Percentiles rank a stretch among this genome's conserved stretches.
phyloP scores from a whole-genome alignment of 2,113 vertebrate genomes.

The Furnarius figulus region DNA sequence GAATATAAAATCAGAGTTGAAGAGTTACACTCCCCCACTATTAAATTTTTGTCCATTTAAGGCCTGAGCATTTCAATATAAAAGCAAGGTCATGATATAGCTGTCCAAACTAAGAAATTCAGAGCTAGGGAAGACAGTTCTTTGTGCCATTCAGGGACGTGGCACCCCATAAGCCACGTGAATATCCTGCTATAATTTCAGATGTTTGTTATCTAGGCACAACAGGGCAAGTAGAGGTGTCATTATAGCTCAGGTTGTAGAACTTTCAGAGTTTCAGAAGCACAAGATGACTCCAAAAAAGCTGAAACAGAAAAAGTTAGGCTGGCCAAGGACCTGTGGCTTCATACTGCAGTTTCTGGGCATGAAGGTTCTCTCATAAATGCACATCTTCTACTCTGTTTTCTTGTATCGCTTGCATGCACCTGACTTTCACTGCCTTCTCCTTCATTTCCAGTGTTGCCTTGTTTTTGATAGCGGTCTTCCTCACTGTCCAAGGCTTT shows the following conservation, averaged over 20 bases:
- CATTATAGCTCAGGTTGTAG: background rate
- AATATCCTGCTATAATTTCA: background rate
- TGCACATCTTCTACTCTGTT: rapidly evolving
- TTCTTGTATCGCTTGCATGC: background rate
- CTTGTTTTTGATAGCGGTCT: background rate
- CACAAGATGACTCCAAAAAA: background rate
- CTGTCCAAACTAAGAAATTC: background rate
- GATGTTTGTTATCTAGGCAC: background rate
- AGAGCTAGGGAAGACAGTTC: background rate
- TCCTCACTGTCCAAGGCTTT: background rate
- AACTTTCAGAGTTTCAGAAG: background rate
- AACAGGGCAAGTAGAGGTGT: background rate
- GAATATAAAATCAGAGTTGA: background rate
- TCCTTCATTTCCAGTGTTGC: background rate
- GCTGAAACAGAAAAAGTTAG: background rate
- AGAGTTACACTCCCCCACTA: background rate
- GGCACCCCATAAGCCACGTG: background rate
- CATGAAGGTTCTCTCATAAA: background rate
- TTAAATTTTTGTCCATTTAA: background rate
- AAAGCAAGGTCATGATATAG: background rate
- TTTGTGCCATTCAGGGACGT: background rate
- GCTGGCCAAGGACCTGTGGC: background rate
- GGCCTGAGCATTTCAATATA: background rate
- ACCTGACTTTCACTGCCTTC: background rate
- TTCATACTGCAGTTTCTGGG: background rate